phyloP scores from a whole-genome alignment of 2,113 vertebrate genomes.

The Alethe diademata region DNA sequence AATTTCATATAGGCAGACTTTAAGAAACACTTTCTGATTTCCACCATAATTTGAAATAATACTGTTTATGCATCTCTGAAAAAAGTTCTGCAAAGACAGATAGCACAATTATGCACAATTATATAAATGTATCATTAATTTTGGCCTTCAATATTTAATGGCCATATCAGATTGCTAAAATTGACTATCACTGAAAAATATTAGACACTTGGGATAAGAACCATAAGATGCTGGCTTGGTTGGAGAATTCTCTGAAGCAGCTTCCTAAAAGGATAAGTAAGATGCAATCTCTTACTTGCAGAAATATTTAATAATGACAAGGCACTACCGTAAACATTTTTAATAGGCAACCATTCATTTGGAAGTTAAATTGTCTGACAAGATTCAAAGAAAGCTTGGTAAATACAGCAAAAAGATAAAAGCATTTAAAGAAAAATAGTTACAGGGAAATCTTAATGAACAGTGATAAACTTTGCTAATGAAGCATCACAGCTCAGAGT shows the following conservation, averaged over 20 bases:
- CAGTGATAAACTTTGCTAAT: background rate
- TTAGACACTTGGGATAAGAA: constrained; percentile 41
- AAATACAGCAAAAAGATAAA: background rate
- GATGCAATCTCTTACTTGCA: constrained; percentile 33
- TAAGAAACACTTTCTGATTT: constrained; percentile 8
- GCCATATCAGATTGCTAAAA: constrained; percentile 63
- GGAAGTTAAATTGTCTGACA: background rate
- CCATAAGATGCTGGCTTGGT: background rate
- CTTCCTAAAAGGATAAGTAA: constrained; percentile 29
- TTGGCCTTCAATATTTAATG: constrained; percentile 58
- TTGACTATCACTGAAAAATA: constrained; percentile 49
- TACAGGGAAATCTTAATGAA: background rate
- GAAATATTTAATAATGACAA: constrained; percentile 42
- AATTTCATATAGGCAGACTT: background rate
- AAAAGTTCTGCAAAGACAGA: constrained; percentile 54
- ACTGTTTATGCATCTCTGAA: constrained; percentile 29
- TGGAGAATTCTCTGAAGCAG: constrained; percentile 45
- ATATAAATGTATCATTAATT: constrained; percentile 46
- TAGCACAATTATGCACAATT: constrained; percentile 54
- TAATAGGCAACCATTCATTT: constrained; percentile 38
- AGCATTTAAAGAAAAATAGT: background rate
- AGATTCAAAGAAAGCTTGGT: background rate
- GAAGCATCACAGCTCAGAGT: background rate
- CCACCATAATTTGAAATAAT: constrained; percentile 32
- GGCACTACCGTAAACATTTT: constrained; percentile 46